Evolutionary conservation across 1,140 invertebrate species (phyloP), one percentile per base, ranked within the genome.

Genomic region (Drosophila murphyi): DNA sequence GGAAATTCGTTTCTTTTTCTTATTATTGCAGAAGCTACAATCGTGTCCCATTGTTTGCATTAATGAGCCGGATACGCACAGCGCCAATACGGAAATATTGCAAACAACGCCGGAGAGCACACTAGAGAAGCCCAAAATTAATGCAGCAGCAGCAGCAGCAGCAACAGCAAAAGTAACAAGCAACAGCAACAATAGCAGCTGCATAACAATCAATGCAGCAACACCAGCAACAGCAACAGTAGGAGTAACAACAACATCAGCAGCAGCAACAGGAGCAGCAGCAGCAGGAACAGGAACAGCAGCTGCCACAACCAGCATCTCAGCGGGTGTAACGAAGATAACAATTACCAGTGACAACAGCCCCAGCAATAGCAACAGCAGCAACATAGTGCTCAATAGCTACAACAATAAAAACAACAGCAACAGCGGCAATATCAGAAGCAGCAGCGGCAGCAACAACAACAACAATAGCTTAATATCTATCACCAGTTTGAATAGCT

Each of bases 31-130:
- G 91, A 92, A 87, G 43, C 76, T 92, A 12, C 91, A 91, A 69
- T 80, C 91, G 56, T 92, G 91, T 68, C 91, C 91, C 32, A 92
- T 90, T 62, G 83, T 86, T 48, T 92, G 88, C 76, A 90, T 88
- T 34, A 92, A 90, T 74, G 88, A 92, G 47, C 90, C 88, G 12
- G 91, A 92, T 63, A 92, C 91, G 41, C 77, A 92, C 37, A 92
- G 91, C 72, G 73, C 81, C 52, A 85, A 65, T 57, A 82, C 83
- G 52, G 88, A 92, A 68, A 89, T 88, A 62, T 68, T 90, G 70
- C 78, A 91, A 50, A 78, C 87, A 32, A 60, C 83, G 69, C 81
- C 90, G 5, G 90, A 90, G 61, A 91, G 83, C 57, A 92, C 90
- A 2, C 62, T 91, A 68, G 90, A 92, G 69, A 92, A 92, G 73